Conservation (phyloP, 1,140 invertebrate genomes). For the Battus philenor region DNA sequence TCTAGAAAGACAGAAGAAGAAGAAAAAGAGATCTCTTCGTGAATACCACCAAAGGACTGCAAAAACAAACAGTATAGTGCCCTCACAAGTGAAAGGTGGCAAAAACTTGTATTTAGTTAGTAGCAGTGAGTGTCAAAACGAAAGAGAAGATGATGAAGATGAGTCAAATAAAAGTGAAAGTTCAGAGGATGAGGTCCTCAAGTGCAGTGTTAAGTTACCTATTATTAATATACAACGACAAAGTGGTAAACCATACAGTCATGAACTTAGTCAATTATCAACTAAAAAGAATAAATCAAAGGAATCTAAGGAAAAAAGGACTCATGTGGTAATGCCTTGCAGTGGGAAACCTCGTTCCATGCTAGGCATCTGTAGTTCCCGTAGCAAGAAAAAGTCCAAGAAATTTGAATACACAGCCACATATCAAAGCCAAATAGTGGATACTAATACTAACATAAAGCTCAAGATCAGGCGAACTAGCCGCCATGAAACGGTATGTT, state of each 20-base stretch:
- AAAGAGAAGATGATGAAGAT: conserved; percentile 36
- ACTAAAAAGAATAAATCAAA: conserved; percentile 63
- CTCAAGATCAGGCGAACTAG: conserved; percentile 69
- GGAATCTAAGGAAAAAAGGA: conserved; percentile 57
- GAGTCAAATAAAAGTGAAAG: conserved; percentile 56
- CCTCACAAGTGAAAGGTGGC: conserved; percentile 64
- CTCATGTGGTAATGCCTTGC: conserved; percentile 63
- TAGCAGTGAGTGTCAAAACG: conserved; percentile 66
- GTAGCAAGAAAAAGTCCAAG: conserved; percentile 72
- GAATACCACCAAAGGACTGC: conserved; percentile 43
- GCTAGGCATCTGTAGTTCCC: conserved; percentile 65
- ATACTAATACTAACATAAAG: conserved; percentile 66
- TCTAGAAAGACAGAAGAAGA: conserved; percentile 54
- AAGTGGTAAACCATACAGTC: conserved; percentile 73
- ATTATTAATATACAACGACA: conserved; percentile 53
- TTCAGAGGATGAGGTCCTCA: conserved; percentile 68
- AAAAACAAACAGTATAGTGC: conserved; percentile 48
- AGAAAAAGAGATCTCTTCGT: conserved; percentile 53
- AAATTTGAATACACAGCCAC: conserved; percentile 59
- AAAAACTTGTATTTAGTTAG: conserved; percentile 73
- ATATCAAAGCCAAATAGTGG: conserved; percentile 73
- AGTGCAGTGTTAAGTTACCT: conserved; percentile 67
- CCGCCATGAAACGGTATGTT: conserved; percentile 57
- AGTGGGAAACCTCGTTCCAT: conserved; percentile 74
- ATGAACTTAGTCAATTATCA: conserved; percentile 76